Evolutionary conservation across 2,113 vertebrate species (phyloP), one percentile per base, ranked within the genome.

Genomic region (Rhodinocichla rosea): DNA sequence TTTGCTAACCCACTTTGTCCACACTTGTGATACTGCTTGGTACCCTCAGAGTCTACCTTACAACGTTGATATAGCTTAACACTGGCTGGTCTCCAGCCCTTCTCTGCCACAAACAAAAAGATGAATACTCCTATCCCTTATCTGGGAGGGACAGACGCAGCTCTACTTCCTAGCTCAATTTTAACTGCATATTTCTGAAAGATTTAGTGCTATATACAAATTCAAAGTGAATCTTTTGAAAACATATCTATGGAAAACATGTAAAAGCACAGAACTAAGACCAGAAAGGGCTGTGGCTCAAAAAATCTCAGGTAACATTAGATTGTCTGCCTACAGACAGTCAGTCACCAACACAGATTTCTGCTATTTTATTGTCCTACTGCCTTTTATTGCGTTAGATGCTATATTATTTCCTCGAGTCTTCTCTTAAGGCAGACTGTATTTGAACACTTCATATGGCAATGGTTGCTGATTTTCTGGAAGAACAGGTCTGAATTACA

Each of bases 121-220:
- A 64, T 87, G 83, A 94, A 89, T 91, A 40, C 37, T 85, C 68
- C 39, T 35, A 17, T 77, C 19, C 79, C 90, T 96, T 94, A 95
- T 95, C 90, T 92, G 68, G 52, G 79, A 95, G 52, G 88, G 86
- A 94, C 95, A 97, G 94, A 63, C 4, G 13, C 79, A 83, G 90
- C 80, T 71, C 44, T 92, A 83, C 67, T 77, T 87, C 33, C 45
- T 83, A 85, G 71, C 39, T 95, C 82, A 74, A 73, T 92, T 92
- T 90, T 81, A 83, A 68, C 71, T 60, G 47, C 68, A 15, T 37
- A 92, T 86, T 90, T 80, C 79, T 83, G 79, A 92, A 83, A 77
- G 68, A 94, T 47, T 69, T 74, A 67, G 63, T 74, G 59, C 19
- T 70, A 63, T 86, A 50, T 77, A 56, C 42, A 93, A 86, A 92